Conservation (phyloP, 2,888 invertebrate genomes). For the Lasioglossum morio region DNA sequence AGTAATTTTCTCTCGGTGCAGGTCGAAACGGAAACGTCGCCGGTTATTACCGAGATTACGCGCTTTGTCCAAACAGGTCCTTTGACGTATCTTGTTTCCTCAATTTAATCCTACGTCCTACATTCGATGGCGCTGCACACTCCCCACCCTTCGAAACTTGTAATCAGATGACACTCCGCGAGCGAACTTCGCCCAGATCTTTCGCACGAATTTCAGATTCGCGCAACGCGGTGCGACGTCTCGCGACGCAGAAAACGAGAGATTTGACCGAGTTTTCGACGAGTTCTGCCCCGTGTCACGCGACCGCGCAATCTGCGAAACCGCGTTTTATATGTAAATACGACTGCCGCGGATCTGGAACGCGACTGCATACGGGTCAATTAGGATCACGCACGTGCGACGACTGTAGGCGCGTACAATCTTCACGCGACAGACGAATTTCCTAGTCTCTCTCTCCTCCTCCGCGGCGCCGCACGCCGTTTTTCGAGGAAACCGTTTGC, state of each 20-base stretch:
- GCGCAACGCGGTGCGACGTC: constrained; percentile 30
- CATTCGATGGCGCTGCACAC: not conserved
- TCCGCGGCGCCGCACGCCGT: constrained; percentile 7
- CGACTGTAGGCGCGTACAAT: constrained; percentile 4
- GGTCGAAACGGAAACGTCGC: not conserved
- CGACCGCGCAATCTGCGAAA: constrained; percentile 59
- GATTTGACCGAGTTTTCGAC: constrained; percentile 69
- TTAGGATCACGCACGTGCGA: constrained; percentile 50
- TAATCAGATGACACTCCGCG: constrained; percentile 1
- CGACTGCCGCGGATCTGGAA: constrained; percentile 8
- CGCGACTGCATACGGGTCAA: constrained; percentile 3
- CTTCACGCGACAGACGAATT: constrained; percentile 48
- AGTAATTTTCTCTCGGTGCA: not conserved
- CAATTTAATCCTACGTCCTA: constrained; percentile 2
- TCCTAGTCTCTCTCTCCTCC: constrained; percentile 14
- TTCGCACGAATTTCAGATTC: constrained; percentile 53
- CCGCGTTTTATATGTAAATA: constrained; percentile 36
- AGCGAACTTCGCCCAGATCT: constrained; percentile 1
- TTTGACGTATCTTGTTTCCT: not conserved
- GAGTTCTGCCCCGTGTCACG: constrained; percentile 57
- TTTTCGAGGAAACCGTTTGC: constrained; percentile 30
- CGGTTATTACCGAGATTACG: not conserved
- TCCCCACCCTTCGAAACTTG: not conserved
- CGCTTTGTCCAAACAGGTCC: not conserved
- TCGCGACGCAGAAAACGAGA: constrained; percentile 40